Evolutionary conservation across 2,113 vertebrate genomes (phyloP).

Genomic region (Leucopsar rothschildi): DNA sequence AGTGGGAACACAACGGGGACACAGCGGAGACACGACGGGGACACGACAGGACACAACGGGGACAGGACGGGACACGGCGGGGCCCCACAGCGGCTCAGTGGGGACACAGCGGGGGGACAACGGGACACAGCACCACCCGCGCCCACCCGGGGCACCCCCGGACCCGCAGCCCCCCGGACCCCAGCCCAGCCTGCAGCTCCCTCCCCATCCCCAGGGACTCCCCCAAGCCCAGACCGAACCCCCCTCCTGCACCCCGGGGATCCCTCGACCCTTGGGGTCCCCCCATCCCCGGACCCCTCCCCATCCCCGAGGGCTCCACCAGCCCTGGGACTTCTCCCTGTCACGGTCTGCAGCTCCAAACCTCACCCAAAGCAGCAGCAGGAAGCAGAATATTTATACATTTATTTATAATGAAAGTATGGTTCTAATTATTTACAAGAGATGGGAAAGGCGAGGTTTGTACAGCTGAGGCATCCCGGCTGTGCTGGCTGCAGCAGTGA

Average conservation of each 20-base stretch:
- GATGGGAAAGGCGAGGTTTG: conserved; percentile 46
- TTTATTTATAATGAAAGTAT: conserved; percentile 78
- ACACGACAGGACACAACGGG: accelerated
- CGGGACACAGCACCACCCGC: not conserved
- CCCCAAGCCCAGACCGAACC: no score
- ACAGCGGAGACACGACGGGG: no score
- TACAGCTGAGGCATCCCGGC: conserved; percentile 37
- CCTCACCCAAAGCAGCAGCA: not conserved
- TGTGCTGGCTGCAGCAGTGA: conserved; percentile 17
- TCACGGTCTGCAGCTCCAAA: accelerated
- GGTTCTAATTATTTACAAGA: conserved; percentile 75
- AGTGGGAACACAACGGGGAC: no score
- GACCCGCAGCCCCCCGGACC: no score
- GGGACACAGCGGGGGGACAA: not conserved
- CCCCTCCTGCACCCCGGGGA: not conserved
- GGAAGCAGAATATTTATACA: conserved; percentile 57
- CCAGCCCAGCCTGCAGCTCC: no score
- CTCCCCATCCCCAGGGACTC: no score
- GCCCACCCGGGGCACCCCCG: no score
- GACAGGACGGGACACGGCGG: no score
- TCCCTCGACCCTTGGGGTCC: no score
- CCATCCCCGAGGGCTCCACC: not conserved
- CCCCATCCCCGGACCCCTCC: no score
- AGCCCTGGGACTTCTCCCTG: not conserved
- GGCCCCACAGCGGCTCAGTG: no score